Base-by-base conservation (phyloP, 53 echinoderm and acorn worm species). In the Hippasteria phrygiana region DNA sequence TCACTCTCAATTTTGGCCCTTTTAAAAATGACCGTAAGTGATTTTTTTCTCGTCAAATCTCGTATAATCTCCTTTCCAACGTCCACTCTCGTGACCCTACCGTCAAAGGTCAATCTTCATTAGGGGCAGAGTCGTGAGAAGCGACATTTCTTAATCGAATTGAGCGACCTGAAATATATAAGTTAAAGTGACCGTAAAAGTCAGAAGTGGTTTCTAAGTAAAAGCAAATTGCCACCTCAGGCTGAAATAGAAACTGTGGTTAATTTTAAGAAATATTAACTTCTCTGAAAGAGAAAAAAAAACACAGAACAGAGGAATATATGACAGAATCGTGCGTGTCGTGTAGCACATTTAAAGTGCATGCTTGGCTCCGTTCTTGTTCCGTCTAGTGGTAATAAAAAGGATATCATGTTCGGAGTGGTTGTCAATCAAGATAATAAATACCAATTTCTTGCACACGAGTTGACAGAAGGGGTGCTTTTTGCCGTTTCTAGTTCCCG, bases 241-340 rank as follows among this genome's bases (percentile, higher is more conserved):
- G n/a, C n/a, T n/a, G n/a, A n/a, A n/a, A n/a, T n/a, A n/a, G n/a
- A n/a, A n/a, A n/a, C n/a, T n/a, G 8, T 24, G 22, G 22, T 59
- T 26, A 59, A 26, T 59, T 59, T 59, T n/a, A 59, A 59, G 26
- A 59, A 54, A 59, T 26, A 59, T 59, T 59, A 59, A 59, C 59
- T 59, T 1, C 7, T 26, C 27, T 0, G 3, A 18, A 59, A 14
- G 8, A 18, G 3, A 18, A 59, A 14, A 22, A 18, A 59, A 2
- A 8, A 24, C 59, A 24, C 22, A 18, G 22, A 59, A 24, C 6
- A 24, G 59, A n/a, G n/a, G n/a, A n/a, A n/a, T n/a, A n/a, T n/a
- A n/a, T n/a, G n/a, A n/a, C n/a, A n/a, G n/a, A n/a, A n/a, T 20
- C 59, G 59, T 59, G 59, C 26, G 26, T 8, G n/a, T 59, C 59